Conservation (phyloP, 2,888 invertebrate genomes). For the Drosophila diplacantha region DNA sequence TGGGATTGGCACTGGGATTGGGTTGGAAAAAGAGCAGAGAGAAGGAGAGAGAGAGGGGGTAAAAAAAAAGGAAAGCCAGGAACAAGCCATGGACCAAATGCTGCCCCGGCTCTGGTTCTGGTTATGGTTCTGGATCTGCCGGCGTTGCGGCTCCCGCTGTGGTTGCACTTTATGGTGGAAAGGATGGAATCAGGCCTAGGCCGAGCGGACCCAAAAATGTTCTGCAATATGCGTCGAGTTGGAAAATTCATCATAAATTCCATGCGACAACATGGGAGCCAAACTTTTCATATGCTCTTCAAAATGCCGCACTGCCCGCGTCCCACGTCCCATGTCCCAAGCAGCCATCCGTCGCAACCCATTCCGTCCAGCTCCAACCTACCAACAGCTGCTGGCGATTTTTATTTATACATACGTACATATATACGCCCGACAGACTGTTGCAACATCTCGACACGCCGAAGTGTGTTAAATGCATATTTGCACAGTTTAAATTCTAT, state of each 20-base stretch:
- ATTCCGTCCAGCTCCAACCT: slow-evolving; percentile 12
- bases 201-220: slow-evolving; percentile 67
- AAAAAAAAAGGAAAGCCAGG: slow-evolving; percentile 47
- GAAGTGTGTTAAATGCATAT: slow-evolving; percentile 49
- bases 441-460: slow-evolving; percentile 44
- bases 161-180: slow-evolving; percentile 57
- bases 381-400: slow-evolving; percentile 52
- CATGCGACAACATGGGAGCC: slow-evolving; percentile 65
- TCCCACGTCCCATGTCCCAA: slow-evolving; percentile 19
- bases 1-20: slow-evolving; percentile 3
- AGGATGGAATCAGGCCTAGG: slow-evolving; percentile 58
- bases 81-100: slow-evolving; percentile 63
- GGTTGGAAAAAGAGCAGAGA: neutral
- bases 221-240: slow-evolving; percentile 70
- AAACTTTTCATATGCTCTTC: slow-evolving; percentile 67
- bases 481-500: slow-evolving; percentile 59
- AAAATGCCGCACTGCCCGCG: slow-evolving; percentile 43
- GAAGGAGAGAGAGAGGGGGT: slow-evolving; percentile 24
- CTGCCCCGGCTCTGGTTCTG: slow-evolving; percentile 42
- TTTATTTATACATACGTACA: slow-evolving; percentile 38
- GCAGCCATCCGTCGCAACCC: slow-evolving; percentile 17
- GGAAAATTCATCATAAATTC: slow-evolving; percentile 73
- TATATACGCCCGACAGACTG: slow-evolving; percentile 21
- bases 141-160: slow-evolving; percentile 54
- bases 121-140: slow-evolving; percentile 32